Conservation (phyloP, 2,113 vertebrate species). For the Suricata suricatta region DNA sequence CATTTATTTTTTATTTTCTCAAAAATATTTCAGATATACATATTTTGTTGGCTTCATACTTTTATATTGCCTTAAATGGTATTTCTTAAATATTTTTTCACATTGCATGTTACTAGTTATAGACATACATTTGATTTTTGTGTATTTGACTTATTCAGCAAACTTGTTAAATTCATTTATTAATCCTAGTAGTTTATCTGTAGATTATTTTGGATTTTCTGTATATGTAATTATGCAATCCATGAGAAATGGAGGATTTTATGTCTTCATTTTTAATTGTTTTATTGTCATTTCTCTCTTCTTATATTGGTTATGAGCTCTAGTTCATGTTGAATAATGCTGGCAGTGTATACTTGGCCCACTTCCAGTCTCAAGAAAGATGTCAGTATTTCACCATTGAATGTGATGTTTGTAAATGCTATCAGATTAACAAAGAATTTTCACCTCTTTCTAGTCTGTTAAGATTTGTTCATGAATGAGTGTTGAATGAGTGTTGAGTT, state of each 20-base stretch:
- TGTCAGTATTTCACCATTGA: background rate
- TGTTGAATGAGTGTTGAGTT: background rate
- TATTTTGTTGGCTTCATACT: background rate
- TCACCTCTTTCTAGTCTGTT: background rate
- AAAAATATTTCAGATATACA: background rate
- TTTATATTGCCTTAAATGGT: background rate
- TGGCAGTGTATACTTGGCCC: background rate
- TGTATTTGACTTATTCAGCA: background rate
- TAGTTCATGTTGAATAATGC: background rate
- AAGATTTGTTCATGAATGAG: conserved; percentile 1
- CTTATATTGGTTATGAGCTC: background rate
- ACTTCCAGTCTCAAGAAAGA: background rate
- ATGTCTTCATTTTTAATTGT: background rate
- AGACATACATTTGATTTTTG: background rate
- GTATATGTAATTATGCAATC: background rate
- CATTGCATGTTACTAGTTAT: background rate
- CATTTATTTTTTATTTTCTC: background rate
- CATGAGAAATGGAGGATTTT: background rate
- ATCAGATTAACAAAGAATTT: background rate
- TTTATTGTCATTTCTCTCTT: conserved; percentile 5
- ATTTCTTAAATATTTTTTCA: conserved; percentile 4
- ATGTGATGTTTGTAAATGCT: background rate
- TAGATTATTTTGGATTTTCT: conserved; percentile 13
- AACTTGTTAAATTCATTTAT: background rate
- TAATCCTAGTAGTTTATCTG: background rate